phyloP scores from a whole-genome alignment of 2,888 invertebrate species.

The Tryphoninae sp. region DNA sequence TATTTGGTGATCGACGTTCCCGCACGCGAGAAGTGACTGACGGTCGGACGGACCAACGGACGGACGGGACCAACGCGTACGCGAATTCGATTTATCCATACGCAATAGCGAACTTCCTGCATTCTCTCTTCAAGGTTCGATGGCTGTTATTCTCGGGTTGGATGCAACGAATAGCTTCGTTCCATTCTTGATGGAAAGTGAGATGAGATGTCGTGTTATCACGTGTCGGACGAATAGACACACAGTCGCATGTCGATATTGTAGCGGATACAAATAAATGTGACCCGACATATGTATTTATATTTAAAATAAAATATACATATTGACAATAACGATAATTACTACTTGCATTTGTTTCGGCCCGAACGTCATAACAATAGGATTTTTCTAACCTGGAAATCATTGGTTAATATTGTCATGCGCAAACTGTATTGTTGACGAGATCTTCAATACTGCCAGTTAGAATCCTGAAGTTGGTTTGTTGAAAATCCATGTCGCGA shows the following conservation, averaged over 20 bases:
- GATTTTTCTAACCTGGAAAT: no score
- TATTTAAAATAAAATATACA: no score
- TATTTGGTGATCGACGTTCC: conserved; percentile 52
- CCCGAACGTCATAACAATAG: not conserved
- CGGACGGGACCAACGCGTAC: conserved; percentile 27
- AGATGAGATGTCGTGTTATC: no score
- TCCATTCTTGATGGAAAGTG: no score
- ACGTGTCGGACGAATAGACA: not conserved
- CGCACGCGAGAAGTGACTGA: not conserved
- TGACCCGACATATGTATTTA: no score
- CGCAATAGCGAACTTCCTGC: conserved; percentile 5
- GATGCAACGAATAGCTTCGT: no score
- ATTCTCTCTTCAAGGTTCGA: no score
- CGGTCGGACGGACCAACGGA: conserved; percentile 21
- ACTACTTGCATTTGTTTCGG: not conserved
- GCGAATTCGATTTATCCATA: conserved; percentile 33
- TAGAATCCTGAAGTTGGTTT: conserved; percentile 87
- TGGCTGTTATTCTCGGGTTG: no score
- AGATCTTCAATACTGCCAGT: conserved; percentile 84
- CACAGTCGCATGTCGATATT: not conserved
- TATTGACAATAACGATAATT: no score
- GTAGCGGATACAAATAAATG: not conserved
- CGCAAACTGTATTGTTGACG: conserved; percentile 76
- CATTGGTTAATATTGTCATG: not conserved
- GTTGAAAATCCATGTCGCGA: conserved; percentile 83